These are phyloP conservation scores for Ectobius pallidus DNA, from an alignment of 2,888 invertebrate genomes.

Conservation along the genomic window DNA sequence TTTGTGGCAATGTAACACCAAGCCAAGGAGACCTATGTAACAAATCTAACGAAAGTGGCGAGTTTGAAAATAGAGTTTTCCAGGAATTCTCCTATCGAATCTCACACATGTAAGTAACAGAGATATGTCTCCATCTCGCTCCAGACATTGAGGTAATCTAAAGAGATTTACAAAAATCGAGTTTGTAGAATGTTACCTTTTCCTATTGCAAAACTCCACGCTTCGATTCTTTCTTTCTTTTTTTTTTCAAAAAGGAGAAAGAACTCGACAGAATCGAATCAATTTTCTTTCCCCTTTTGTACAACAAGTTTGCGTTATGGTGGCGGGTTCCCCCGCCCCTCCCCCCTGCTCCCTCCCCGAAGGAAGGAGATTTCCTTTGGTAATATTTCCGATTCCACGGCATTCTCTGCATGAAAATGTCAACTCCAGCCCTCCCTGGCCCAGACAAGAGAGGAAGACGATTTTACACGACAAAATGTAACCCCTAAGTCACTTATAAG, in stretches of 20 bases:
- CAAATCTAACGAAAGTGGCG: no score
- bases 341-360: background rate
- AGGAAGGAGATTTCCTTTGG: constrained; percentile 31
- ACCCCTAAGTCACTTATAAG: no score
- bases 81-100: no score
- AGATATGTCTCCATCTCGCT: constrained; percentile 9
- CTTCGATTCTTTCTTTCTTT: constrained; percentile 25
- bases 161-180: constrained; percentile 38
- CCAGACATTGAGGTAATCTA: constrained; percentile 35
- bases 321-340: background rate
- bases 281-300: constrained; percentile 39
- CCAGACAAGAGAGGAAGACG: background rate
- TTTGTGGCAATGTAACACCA: no score
- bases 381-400: constrained; percentile 28
- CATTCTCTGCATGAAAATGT: constrained; percentile 25
- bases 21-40: no score
- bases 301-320: constrained; percentile 23
- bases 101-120: constrained; percentile 15
- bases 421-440: background rate
- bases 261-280: constrained; percentile 40
- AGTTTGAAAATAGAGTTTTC: no score
- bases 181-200: constrained; percentile 35
- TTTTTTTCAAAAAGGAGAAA: constrained; percentile 13
- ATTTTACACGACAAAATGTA: no score
- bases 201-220: constrained; percentile 17